A percentile compares a stretch with the other conserved stretches of the same genome.
Conservation (phyloP, 2,888 invertebrate species). For the Ormyrus labotus region DNA sequence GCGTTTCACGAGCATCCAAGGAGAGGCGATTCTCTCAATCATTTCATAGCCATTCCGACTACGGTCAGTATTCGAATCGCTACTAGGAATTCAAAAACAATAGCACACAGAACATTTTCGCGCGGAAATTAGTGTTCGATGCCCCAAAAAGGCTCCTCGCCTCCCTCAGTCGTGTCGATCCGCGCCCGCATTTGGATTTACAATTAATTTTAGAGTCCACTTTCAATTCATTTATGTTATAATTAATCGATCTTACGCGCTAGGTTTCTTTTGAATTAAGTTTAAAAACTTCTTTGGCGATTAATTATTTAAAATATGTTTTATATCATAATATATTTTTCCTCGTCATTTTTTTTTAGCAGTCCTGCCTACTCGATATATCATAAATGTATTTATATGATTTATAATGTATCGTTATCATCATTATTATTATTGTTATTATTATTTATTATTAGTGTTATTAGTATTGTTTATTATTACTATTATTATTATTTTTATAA, state of each 20-base stretch:
- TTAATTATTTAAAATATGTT: constrained; percentile 75
- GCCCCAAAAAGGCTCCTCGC: constrained; percentile 16
- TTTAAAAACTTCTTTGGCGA: constrained; percentile 74
- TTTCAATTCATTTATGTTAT: constrained; percentile 68
- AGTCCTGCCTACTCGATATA: constrained; percentile 59
- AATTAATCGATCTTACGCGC: constrained; percentile 68
- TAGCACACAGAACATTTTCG: too few relatives aligned
- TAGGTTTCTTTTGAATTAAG: constrained; percentile 65
- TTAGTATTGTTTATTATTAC: constrained; percentile 43
- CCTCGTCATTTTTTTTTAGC: constrained; percentile 54
- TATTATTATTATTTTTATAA: constrained; percentile 15
- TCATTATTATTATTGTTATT: constrained; percentile 37
- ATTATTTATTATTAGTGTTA: constrained; percentile 57
- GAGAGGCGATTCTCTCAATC: too few relatives aligned
- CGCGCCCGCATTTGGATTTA: constrained; percentile 58
- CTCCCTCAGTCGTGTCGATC: constrained; percentile 47
- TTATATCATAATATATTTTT: constrained; percentile 60
- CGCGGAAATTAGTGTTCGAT: too few relatives aligned
- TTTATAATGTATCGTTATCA: constrained; percentile 45
- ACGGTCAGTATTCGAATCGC: too few relatives aligned
- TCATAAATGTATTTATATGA: constrained; percentile 56
- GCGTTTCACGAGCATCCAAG: too few relatives aligned
- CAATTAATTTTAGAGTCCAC: constrained; percentile 74
- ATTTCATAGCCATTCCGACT: too few relatives aligned
- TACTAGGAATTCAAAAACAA: too few relatives aligned